Base-by-base conservation (phyloP, 2,888 invertebrate species). In the Gastrophysa polygoni region DNA sequence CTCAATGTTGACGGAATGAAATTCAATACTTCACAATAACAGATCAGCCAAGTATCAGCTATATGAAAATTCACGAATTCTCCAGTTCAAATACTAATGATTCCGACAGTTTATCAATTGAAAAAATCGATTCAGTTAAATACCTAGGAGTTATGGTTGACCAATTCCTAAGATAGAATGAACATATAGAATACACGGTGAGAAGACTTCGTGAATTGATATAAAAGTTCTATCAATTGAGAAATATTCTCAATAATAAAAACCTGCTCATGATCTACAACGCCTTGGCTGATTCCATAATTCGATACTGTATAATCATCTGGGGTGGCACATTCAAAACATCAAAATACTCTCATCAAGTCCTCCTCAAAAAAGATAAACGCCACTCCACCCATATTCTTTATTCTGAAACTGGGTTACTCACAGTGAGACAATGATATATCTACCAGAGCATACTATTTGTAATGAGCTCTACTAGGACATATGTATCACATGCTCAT, bases 31-130 rank as follows among this genome's bases (percentile, higher is more conserved):
- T 38, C 10, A 38, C 38, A 38, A 10, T 38, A 6, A 38, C 38
- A 10, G 38, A 46, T 46, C 46, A 46, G 17, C 46, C 46, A 16
- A 46, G 17, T 46, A 46, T 46, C 46, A 46, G 46, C 16, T 17
- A 46, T 46, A 38, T 6, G 11, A 38, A 38, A 38, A 38, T 38
- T 38, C 38, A 38, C 38, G 10, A 38, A 38, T 16, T 38, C 38
- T 38, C 38, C 11, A 6, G 38, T 10, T 38, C 38, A 38, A 38
- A 38, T 38, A 38, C 38, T 38, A 38, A 6, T 10, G 10, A 38
- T 6, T 6, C 6, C 16, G 38, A 38, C 11, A 6, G 38, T 38
- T 38, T 11, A 38, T 38, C 38, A 24, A 24, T 24, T 24, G 24
- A 24, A 24, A 24, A 24, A 24, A 7, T 24, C 7, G 24, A 24